Conservation (phyloP, 2,797 vertebrate genomes). For the Phrynocephalus forsythii region DNA sequence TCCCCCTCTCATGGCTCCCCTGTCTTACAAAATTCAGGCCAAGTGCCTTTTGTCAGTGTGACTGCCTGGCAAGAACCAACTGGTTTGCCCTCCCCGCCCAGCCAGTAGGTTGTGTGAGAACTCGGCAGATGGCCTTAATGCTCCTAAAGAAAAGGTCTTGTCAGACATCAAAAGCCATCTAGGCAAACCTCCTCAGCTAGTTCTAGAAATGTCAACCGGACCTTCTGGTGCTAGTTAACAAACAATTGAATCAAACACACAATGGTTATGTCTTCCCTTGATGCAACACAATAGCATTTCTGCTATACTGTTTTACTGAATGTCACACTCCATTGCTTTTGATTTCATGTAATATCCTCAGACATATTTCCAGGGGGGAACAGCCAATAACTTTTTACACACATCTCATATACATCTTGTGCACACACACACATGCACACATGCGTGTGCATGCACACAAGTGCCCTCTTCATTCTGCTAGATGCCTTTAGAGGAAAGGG, state of each 20-base stretch:
- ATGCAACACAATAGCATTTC: background rate
- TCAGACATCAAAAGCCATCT: slow-evolving; percentile 8
- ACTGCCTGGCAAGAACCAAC: background rate
- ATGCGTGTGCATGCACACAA: background rate
- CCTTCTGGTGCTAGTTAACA: slow-evolving; percentile 10
- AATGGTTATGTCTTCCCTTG: background rate
- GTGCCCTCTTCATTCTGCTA: background rate
- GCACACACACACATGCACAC: background rate
- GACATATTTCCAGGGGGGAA: slow-evolving; percentile 6
- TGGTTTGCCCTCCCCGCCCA: background rate
- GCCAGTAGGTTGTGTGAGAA: background rate
- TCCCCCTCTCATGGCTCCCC: background rate
- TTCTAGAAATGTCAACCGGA: background rate
- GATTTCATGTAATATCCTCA: slow-evolving; percentile 25
- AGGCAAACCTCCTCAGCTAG: background rate
- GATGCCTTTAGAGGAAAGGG: slow-evolving; percentile 29
- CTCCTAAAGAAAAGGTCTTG: slow-evolving; percentile 3
- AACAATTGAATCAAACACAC: slow-evolving; percentile 3
- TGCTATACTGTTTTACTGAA: slow-evolving; percentile 15
- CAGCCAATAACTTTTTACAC: slow-evolving; percentile 15
- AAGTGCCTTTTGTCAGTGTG: background rate
- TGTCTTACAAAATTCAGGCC: background rate
- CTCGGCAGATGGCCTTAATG: background rate
- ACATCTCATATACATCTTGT: background rate
- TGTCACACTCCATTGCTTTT: slow-evolving; percentile 27